Percentiles rank a stretch among this genome's conserved stretches.
These are phyloP conservation scores for Pantherophis guttatus DNA, from an alignment of 2,113 vertebrate genomes.

Conservation along the genomic window DNA sequence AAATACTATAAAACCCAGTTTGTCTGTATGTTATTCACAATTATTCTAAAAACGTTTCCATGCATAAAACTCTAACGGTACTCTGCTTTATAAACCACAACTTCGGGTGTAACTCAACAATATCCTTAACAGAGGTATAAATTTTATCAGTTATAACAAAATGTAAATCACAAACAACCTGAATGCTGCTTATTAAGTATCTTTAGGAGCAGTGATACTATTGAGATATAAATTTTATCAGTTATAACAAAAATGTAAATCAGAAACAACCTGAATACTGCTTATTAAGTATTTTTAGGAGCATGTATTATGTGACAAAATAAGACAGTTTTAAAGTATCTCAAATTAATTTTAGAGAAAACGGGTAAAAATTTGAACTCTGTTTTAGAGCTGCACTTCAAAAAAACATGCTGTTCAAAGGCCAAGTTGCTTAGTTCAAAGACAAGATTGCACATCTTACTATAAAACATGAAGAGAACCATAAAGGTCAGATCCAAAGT, in stretches of 20 bases:
- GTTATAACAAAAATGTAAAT: too few relatives aligned
- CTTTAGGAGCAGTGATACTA: not conserved
- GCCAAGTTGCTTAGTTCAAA: not conserved
- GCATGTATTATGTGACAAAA: not conserved
- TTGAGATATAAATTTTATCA: too few relatives aligned
- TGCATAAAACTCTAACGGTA: too few relatives aligned
- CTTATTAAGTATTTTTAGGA: too few relatives aligned
- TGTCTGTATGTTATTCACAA: too few relatives aligned
- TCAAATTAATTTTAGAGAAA: not conserved
- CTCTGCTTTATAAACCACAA: too few relatives aligned
- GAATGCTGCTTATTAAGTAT: not conserved
- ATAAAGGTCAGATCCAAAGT: not conserved
- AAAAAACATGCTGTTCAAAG: not conserved
- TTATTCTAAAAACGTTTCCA: too few relatives aligned
- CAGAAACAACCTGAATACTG: too few relatives aligned
- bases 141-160: too few relatives aligned
- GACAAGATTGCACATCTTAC: not conserved
- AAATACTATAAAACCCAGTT: too few relatives aligned
- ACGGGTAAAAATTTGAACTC: not conserved
- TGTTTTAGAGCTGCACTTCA: not conserved
- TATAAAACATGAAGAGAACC: not conserved
- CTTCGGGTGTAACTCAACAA: too few relatives aligned
- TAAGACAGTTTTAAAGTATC: not conserved
- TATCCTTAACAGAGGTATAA: too few relatives aligned
- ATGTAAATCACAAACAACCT: not conserved